Conservation (phyloP, 2,797 vertebrate species). For the Urosaurus nigricauda region DNA sequence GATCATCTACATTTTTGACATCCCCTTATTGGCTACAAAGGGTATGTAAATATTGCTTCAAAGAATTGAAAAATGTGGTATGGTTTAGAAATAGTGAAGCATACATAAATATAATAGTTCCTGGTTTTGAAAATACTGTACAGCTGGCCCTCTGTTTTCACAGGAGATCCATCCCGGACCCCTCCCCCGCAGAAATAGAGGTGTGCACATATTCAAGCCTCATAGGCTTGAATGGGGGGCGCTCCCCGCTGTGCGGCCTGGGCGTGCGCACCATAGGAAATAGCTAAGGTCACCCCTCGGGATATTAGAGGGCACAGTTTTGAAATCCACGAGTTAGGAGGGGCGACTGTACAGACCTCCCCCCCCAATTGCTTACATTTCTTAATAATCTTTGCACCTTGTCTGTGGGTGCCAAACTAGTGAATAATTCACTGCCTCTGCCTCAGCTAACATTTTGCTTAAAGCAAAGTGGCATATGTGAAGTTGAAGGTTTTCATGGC, state of each 20-base stretch:
- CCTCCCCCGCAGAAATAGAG: no score
- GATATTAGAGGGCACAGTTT: no score
- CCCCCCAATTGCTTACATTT: neutral
- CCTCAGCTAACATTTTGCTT: neutral
- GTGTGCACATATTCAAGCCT: no score
- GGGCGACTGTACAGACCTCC: no score
- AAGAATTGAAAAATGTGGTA: neutral
- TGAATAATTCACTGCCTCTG: neutral
- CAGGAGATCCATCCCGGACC: no score
- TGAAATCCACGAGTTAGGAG: no score
- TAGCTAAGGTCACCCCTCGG: no score
- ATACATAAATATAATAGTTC: neutral
- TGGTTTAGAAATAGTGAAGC: neutral
- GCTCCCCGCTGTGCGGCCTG: no score
- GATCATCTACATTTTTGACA: constrained; percentile 93
- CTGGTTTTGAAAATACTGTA: neutral
- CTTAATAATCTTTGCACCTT: neutral
- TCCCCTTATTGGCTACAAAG: constrained; percentile 94
- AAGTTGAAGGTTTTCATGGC: no score
- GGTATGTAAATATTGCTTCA: constrained; percentile 72
- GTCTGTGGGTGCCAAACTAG: neutral
- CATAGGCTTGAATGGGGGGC: no score
- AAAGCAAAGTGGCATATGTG: neutral
- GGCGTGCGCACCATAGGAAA: no score
- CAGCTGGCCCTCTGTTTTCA: no score